These are phyloP conservation scores for Epinephelus coioides DNA, from an alignment of 2,797 vertebrate genomes.

Conservation along the genomic window DNA sequence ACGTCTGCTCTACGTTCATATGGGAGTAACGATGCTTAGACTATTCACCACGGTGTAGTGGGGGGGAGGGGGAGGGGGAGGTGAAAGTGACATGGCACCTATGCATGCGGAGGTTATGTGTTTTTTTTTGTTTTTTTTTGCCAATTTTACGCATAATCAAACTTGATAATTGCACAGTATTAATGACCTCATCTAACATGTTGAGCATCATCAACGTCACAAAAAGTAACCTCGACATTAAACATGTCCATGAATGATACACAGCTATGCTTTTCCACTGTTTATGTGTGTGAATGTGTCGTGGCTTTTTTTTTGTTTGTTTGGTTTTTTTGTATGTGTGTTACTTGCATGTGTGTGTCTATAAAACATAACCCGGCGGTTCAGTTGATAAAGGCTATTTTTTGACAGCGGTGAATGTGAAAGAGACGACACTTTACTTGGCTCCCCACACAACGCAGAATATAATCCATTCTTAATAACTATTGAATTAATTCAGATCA, in stretches of 20 bases:
- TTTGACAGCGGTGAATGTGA: slow-evolving; percentile 50
- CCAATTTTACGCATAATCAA: slow-evolving; percentile 75
- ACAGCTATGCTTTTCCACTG: slow-evolving; percentile 57
- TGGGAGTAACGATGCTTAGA: slow-evolving; percentile 49
- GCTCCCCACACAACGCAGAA: slow-evolving; percentile 30
- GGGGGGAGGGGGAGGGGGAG: neutral
- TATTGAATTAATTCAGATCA: slow-evolving; percentile 39
- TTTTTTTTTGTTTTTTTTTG: slow-evolving; percentile 51
- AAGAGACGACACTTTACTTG: slow-evolving; percentile 31
- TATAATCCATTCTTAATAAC: slow-evolving; percentile 22
- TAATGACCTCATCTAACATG: slow-evolving; percentile 84
- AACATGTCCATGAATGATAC: slow-evolving; percentile 75
- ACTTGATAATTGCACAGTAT: slow-evolving; percentile 85
- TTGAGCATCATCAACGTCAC: slow-evolving; percentile 80
- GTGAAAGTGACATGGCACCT: slow-evolving; percentile 56
- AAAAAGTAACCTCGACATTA: slow-evolving; percentile 81
- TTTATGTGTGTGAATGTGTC: slow-evolving; percentile 47
- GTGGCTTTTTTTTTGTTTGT: neutral
- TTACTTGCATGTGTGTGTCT: slow-evolving; percentile 18
- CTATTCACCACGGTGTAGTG: slow-evolving; percentile 36
- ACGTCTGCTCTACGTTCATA: slow-evolving; percentile 38
- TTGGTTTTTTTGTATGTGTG: neutral
- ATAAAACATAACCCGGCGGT: neutral
- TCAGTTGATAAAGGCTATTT: slow-evolving; percentile 12
- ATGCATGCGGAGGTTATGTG: slow-evolving; percentile 62